Evolutionary conservation across 2,888 invertebrate species (phyloP).

Genomic region (Mythimna lalbum): DNA sequence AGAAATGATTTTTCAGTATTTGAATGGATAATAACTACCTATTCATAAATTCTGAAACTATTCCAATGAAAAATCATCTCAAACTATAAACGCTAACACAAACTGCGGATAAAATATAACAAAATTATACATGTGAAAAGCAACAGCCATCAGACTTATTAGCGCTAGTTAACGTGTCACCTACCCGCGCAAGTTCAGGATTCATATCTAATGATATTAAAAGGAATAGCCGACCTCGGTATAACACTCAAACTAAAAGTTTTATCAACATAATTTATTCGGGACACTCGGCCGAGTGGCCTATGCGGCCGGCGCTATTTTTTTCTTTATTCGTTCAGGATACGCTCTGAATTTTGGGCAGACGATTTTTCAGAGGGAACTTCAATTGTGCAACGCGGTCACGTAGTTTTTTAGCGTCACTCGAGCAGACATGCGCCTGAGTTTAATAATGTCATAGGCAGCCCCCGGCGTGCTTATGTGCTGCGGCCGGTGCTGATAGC

Average conservation of each 20-base stretch:
- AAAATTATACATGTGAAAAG: background rate
- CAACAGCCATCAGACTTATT: slow-evolving; percentile 18
- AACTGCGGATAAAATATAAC: background rate
- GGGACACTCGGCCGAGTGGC: slow-evolving; percentile 81
- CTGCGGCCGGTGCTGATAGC: slow-evolving; percentile 51
- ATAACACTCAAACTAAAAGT: slow-evolving; percentile 83
- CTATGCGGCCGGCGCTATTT: slow-evolving; percentile 75
- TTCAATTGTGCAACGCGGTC: slow-evolving; percentile 84
- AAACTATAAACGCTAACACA: background rate
- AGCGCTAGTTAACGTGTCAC: slow-evolving; percentile 18
- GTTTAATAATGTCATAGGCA: slow-evolving; percentile 87
- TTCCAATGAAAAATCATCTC: background rate
- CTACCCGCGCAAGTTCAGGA: slow-evolving; percentile 58
- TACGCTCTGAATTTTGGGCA: slow-evolving; percentile 79
- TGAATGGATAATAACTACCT: background rate
- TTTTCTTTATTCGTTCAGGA: slow-evolving; percentile 84
- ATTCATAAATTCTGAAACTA: background rate
- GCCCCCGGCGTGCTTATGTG: slow-evolving; percentile 65
- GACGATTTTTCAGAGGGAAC: slow-evolving; percentile 81
- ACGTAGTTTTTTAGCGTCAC: slow-evolving; percentile 87
- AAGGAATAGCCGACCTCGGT: slow-evolving; percentile 69
- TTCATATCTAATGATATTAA: slow-evolving; percentile 77
- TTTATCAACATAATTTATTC: slow-evolving; percentile 89
- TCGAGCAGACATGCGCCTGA: slow-evolving; percentile 84
- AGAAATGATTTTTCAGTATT: slow-evolving; percentile 1